Base-by-base conservation (phyloP, 2,797 vertebrate genomes). In the Martes flavigula region DNA sequence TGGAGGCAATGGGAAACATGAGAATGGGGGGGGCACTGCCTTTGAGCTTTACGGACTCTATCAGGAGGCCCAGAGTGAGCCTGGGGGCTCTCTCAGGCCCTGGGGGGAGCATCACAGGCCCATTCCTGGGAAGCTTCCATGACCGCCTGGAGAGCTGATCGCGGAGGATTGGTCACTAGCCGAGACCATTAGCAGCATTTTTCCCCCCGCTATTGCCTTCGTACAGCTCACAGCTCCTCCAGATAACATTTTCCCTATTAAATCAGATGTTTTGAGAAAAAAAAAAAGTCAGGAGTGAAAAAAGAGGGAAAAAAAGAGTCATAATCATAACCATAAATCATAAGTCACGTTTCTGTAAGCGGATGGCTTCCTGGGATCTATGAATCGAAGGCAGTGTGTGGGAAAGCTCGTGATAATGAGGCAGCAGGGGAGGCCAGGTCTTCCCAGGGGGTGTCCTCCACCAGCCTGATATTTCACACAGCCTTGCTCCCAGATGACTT, bases 261-360 rank as follows among this genome's bases (percentile, higher is more conserved):
- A 97, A 97, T 96, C 82, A 95, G 91, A 97, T 43, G 75, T 83
- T 98, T 97, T 92, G 77, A 20, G 86, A 30, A 94, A 81, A 84
- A 66, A 66, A 43, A 43, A 25, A 38, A 17, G 30, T 21, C 2
- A 2, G 18, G 35, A n/a, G n/a, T n/a, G 8, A n/a, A n/a, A 43
- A 64, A 43, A 38, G 12, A 35, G 32, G 32, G 12, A 10, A 35
- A 27, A 51, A 62, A 79, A 5, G 79, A 48, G 58, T 73, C 0
- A 0, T 92, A 84, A 96, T 94, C 87, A 82, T 84, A 87, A 62
- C 95, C 91, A 35, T 97, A 96, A 97, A 93, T 93, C 94, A 32
- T 40, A 85, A 98, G 66, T 62, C 35, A 2, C 23, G 11, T 94
- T 97, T 43, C 87, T 40, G 13, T 86, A 86, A 85, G 79, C 10